phyloP scores from a whole-genome alignment of 2,888 invertebrate species.

The Dascillus cervinus region DNA sequence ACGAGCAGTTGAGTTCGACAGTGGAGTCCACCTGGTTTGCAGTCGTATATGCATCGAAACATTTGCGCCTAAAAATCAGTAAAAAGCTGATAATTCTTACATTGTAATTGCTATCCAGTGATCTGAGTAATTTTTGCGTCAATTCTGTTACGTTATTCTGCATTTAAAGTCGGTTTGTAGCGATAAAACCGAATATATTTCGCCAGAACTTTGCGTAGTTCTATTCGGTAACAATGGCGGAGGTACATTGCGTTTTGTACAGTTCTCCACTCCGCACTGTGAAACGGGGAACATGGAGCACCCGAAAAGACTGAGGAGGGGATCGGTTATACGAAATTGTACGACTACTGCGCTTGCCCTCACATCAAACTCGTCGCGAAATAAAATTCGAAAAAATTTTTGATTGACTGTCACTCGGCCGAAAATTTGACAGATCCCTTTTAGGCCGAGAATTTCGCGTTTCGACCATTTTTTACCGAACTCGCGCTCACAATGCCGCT shows the following conservation, averaged over 20 bases:
- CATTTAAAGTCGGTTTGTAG: slow-evolving; percentile 57
- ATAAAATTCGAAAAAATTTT: slow-evolving; percentile 2
- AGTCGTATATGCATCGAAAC: slow-evolving; percentile 13
- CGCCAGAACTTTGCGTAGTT: slow-evolving; percentile 41
- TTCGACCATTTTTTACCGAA: background rate
- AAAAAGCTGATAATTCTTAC: slow-evolving; percentile 60
- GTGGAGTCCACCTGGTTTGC: slow-evolving; percentile 36
- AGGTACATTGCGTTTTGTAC: slow-evolving; percentile 45
- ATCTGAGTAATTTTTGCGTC: slow-evolving; percentile 93
- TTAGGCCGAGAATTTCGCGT: background rate
- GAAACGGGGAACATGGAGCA: slow-evolving; percentile 43
- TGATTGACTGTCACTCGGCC: no score
- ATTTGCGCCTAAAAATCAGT: slow-evolving; percentile 8
- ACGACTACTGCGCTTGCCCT: slow-evolving; percentile 35
- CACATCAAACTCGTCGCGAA: slow-evolving; percentile 14
- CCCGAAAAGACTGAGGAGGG: slow-evolving; percentile 44
- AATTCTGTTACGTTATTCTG: slow-evolving; percentile 81
- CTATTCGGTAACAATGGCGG: slow-evolving; percentile 44
- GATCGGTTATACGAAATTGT: slow-evolving; percentile 35
- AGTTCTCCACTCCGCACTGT: slow-evolving; percentile 43
- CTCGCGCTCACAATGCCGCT: no score
- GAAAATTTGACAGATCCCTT: background rate
- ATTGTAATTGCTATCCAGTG: slow-evolving; percentile 96
- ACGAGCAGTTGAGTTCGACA: slow-evolving; percentile 22
- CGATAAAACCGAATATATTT: slow-evolving; percentile 43